Conservation (phyloP, 2,888 invertebrate species). For the Drosophila stalkeri region DNA sequence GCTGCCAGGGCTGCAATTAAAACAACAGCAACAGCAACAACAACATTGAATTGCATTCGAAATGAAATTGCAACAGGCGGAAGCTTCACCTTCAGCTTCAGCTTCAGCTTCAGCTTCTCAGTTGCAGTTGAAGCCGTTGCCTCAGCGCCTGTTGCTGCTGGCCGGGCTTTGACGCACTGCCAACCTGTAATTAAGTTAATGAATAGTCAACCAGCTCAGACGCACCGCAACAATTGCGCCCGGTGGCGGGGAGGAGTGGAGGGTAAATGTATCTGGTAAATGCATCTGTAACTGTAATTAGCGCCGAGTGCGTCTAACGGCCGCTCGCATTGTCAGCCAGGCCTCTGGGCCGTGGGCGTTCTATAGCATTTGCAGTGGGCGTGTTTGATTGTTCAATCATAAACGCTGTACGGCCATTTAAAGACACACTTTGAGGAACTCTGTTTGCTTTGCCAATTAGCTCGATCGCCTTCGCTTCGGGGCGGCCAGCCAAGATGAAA, state of each 20-base stretch:
- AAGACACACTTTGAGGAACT: conserved; percentile 65
- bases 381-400: conserved; percentile 79
- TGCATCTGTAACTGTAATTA: conserved; percentile 57
- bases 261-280: conserved; percentile 20
- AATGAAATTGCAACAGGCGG: conserved; percentile 55
- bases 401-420: conserved; percentile 56
- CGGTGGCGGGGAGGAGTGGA: not conserved
- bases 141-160: conserved; percentile 26
- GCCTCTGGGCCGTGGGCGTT: conserved; percentile 72
- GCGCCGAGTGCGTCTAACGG: conserved; percentile 73
- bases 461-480: conserved; percentile 3
- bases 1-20: conserved; percentile 36
- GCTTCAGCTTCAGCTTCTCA: not conserved
- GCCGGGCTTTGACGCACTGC: conserved; percentile 61
- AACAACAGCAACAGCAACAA: conserved; percentile 15
- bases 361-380: conserved; percentile 42
- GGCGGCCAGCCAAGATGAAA: conserved; percentile 20
- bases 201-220: conserved; percentile 53
- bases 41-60: conserved; percentile 38
- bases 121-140: not conserved
- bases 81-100: conserved; percentile 38
- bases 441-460: conserved; percentile 68
- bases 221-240: conserved; percentile 11
- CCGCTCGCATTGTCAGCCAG: conserved; percentile 33
- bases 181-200: conserved; percentile 70